Base-by-base conservation (phyloP, 2,888 invertebrate species). In the Lordiphosa fenestrarum region DNA sequence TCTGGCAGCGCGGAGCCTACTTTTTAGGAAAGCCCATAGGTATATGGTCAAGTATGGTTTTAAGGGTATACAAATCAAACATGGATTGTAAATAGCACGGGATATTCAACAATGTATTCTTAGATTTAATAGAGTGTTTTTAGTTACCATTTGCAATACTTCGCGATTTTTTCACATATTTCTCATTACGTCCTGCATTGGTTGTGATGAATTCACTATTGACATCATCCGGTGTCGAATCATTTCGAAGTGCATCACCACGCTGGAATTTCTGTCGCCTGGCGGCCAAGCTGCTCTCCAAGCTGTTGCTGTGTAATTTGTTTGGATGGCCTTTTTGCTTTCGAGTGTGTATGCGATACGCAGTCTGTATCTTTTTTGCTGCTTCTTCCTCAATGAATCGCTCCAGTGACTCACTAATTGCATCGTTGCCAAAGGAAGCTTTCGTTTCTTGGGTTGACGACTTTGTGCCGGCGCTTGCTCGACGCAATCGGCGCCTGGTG, bases 361-460 rank as follows among this genome's bases (percentile, higher is more conserved):
- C 74, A 0, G 33, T 12, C 66, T 88, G 87, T 23, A 76, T 85
- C 61, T 78, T 84, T 57, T 75, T 83, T 2, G 72, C 81, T 9
- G 80, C 75, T 53, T 83, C 76, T 46, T 86, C 84, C 52, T 88
- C 86, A 21, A 88, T 84, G 6, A 89, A 73, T 15, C 83, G 68
- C 33, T 89, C 88, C 2, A 89, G 55, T 0, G 89, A 89, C 57
- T 88, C 88, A 54, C 83, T 86, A 10, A 89, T 88, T 0, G 89
- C 88, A 37, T 85, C 87, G 47, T 89, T 89, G 2, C 88, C 89
- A 55, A 89, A 86, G 3, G 89, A 89, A 1, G 82, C 81, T 39
- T 85, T 84, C 6, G 71, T 80, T 3, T 84, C 85, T 36, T 53
- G 60, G 2, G 78, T 70, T 0, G 80, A 75, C 3, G 86, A 76